Conservation (phyloP, 2,113 vertebrate genomes). For the Cynoglossus semilaevis region DNA sequence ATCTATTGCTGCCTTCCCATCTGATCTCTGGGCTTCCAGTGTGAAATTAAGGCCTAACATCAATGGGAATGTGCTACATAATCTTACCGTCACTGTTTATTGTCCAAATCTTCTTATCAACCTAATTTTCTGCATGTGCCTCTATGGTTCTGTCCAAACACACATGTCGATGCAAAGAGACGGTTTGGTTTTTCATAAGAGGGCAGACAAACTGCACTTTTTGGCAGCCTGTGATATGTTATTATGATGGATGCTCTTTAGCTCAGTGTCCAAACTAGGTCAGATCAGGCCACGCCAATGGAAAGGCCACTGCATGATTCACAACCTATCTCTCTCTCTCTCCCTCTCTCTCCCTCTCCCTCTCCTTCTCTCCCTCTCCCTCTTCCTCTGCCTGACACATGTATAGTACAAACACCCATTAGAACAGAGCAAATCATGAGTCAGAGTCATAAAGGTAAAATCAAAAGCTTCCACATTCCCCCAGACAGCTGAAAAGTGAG, state of each 20-base stretch:
- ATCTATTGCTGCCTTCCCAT: background rate
- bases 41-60: constrained; percentile 22
- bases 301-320: constrained; percentile 62
- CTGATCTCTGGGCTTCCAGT: constrained; percentile 6
- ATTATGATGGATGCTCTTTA: constrained; percentile 42
- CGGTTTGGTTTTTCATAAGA: background rate
- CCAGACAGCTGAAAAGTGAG: constrained; percentile 26
- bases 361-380: background rate
- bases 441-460: constrained; percentile 8
- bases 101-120: too few relatives aligned
- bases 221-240: constrained; percentile 4
- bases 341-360: background rate
- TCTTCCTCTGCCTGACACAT: too few relatives aligned
- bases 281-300: constrained; percentile 41
- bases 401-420: constrained; percentile 5
- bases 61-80: background rate
- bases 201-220: background rate
- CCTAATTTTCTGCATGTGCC: too few relatives aligned
- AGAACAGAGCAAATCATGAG: constrained; percentile 18
- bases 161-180: background rate
- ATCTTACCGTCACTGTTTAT: too few relatives aligned
- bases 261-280: constrained; percentile 42
- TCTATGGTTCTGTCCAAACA: background rate
- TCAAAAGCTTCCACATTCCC: too few relatives aligned
- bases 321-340: constrained; percentile 16